Conservation (phyloP, 1,140 invertebrate species). For the Micrasema minimum region DNA sequence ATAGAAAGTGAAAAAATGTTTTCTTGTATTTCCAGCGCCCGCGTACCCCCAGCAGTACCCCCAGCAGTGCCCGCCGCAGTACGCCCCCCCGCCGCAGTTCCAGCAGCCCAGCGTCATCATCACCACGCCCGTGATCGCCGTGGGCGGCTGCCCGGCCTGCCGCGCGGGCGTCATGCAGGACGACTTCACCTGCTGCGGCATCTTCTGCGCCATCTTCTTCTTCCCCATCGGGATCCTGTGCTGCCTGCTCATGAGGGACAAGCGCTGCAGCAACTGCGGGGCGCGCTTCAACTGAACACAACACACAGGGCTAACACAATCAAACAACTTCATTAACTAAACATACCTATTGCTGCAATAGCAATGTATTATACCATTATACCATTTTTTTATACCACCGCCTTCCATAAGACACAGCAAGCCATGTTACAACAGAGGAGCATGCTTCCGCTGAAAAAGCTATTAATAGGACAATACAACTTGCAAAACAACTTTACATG, state of each 20-base stretch:
- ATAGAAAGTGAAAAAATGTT: no score
- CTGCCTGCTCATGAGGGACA: constrained; percentile 78
- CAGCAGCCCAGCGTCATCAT: constrained; percentile 53
- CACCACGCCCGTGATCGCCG: constrained; percentile 73
- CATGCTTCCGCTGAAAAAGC: no score
- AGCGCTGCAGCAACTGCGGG: constrained; percentile 82
- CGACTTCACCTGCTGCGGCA: constrained; percentile 78
- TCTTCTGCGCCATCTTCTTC: constrained; percentile 83
- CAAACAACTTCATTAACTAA: no score
- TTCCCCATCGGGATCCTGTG: constrained; percentile 85
- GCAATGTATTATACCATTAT: no score
- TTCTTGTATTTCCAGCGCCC: not conserved
- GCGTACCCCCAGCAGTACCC: constrained; percentile 14
- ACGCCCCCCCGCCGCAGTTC: not conserved
- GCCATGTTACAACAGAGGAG: no score
- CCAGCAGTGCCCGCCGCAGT: not conserved
- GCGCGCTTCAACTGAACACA: constrained; percentile 69
- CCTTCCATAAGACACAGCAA: no score
- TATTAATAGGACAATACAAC: no score
- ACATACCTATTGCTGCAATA: no score
- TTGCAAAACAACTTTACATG: no score
- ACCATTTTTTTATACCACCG: no score
- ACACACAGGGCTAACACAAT: no score
- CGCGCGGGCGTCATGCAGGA: constrained; percentile 83
- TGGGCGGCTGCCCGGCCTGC: constrained; percentile 83